Base-by-base conservation (phyloP, 1,140 invertebrate species). In the Drosophila subpulchrella region DNA sequence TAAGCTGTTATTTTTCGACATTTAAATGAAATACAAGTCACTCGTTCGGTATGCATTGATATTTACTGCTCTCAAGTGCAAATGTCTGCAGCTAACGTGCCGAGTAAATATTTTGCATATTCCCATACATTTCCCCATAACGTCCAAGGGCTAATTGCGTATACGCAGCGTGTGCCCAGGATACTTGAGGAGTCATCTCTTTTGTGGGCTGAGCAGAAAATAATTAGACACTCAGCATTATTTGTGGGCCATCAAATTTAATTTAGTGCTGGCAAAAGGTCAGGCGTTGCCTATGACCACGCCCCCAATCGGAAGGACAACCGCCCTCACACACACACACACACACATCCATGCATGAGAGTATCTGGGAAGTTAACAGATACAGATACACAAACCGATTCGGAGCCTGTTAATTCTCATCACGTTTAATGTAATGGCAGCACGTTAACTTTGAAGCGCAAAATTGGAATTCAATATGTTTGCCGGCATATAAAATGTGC, bases 381-480 rank as follows among this genome's bases (percentile, higher is more conserved):
- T 12, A 47, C 27, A 27, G 27, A 27, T 20, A 36, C 38, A 24
- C 39, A 56, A 51, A 58, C 13, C 34, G 53, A 47, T 38, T 79
- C 80, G 78, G 65, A 53, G 61, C 66, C 83, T 83, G 83, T 88
- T 89, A 88, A 88, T 88, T 88, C 83, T 80, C 84, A 88, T 88
- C 83, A 88, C 83, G 83, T 88, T 88, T 88, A 86, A 89, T 86
- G 75, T 86, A 86, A 86, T 86, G 83, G 84, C 79, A 59, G 75
- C 84, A 89, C 76, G 83, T 86, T 86, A 88, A 89, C 83, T 88
- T 88, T 88, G 80, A 80, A 88, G 72, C 79, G 72, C 76, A 63
- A 80, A 89, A 88, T 88, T 88, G 84, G 83, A 89, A 88, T 88
- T 88, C 84, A 88, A 88, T 88, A 89, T 88, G 83, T 88, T 85